Base-by-base conservation (phyloP, 2,888 invertebrate genomes). In the Agrochola lota region DNA sequence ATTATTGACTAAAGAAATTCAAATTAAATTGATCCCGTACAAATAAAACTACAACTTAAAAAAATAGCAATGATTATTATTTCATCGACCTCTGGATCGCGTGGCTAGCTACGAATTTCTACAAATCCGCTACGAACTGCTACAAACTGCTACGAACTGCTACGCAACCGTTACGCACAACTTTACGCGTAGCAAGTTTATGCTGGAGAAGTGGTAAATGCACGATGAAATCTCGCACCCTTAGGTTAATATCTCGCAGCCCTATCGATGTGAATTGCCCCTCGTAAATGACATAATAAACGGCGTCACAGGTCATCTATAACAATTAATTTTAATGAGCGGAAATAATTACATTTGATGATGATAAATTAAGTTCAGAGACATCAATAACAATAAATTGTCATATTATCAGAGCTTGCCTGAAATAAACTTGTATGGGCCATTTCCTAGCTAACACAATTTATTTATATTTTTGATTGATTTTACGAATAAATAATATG, bases 51-150 rank as follows among this genome's bases (percentile, higher is more conserved):
- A 15, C 23, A 46, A 43, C 11, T 2, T n/a, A 40, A 26, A 20
- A 55, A n/a, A 2, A 26, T 15, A 12, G 23, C 23, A 0, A 30
- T 17, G 17, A 9, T 52, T 6, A 15, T 26, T 43, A n/a, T n/a
- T n/a, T n/a, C 6, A 43, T 20, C 15, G 26, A 68, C 9, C 9
- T 67, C 20, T n/a, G n/a, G 1, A 30, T 55, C 17, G 8, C 52
- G 23, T 35, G 17, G 15, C 72, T 80, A 74, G 35, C 73, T 82
- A 78, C 71, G 43, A 40, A 35, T 23, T n/a, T 20, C 57, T 77
- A 59, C 35, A 12, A 15, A 20, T n/a, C 15, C n/a, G 17, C 49
- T 11, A 40, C 26, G 35, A 59, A 15, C 52, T 20, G 17, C 52
- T 20, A 52, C 52, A 0, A 30, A 26, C 30, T 26, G n/a, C 59